Conservation (phyloP, 2,797 vertebrate species). For the Crotalus adamanteus region DNA sequence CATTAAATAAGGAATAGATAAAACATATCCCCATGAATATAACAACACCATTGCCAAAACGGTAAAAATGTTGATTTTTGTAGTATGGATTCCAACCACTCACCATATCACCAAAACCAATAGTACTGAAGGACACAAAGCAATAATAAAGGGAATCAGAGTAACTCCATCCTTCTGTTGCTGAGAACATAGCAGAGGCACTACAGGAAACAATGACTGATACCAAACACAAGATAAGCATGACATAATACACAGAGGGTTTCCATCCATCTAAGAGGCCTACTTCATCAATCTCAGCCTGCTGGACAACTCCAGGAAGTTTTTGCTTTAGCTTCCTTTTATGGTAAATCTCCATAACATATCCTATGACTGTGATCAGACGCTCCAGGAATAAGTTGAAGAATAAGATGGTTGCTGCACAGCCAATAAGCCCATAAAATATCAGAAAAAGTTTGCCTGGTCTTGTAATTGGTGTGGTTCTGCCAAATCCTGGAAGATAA, state of each 20-base stretch:
- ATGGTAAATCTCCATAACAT: slow-evolving; percentile 82
- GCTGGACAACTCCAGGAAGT: slow-evolving; percentile 66
- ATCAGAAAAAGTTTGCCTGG: slow-evolving; percentile 93
- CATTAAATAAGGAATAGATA: slow-evolving; percentile 95
- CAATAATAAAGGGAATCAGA: slow-evolving; percentile 95
- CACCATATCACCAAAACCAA: slow-evolving; percentile 94
- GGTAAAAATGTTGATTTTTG: slow-evolving; percentile 80
- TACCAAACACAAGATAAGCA: slow-evolving; percentile 88
- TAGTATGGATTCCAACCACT: slow-evolving; percentile 87
- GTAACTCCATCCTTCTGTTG: slow-evolving; percentile 89
- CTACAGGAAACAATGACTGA: slow-evolving; percentile 90
- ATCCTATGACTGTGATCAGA: slow-evolving; percentile 89
- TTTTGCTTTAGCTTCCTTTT: slow-evolving; percentile 78
- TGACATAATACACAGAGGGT: slow-evolving; percentile 91
- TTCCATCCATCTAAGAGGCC: slow-evolving; percentile 85
- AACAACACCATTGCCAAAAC: slow-evolving; percentile 89
- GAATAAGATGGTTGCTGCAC: slow-evolving; percentile 91
- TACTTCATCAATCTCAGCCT: slow-evolving; percentile 52
- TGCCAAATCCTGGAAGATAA: slow-evolving; percentile 86
- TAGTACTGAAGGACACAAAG: slow-evolving; percentile 96
- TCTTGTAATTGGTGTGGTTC: slow-evolving; percentile 90
- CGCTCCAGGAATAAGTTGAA: slow-evolving; percentile 96
- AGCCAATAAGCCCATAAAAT: slow-evolving; percentile 91
- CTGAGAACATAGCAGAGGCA: slow-evolving; percentile 89
- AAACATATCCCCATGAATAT: slow-evolving; percentile 95